Conservation (phyloP, 2,797 vertebrate genomes). For the Pelobates cultripes region DNA sequence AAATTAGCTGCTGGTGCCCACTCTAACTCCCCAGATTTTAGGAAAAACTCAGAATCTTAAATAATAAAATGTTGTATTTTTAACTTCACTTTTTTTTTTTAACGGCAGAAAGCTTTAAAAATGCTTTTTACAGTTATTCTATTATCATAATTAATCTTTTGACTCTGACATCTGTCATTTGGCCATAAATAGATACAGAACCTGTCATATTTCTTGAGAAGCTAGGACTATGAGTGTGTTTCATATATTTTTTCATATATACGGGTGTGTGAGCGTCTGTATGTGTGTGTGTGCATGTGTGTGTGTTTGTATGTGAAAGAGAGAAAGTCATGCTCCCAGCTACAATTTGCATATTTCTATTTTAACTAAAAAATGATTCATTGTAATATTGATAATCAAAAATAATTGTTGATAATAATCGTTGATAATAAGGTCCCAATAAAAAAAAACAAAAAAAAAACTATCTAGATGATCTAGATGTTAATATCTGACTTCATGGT, state of each 20-base stretch:
- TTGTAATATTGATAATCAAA: too few species aligned
- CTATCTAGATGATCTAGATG: too few species aligned
- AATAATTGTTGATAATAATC: too few species aligned
- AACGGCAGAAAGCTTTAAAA: neutral
- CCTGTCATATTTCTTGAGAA: conserved; percentile 14
- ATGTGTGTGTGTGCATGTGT: too few species aligned
- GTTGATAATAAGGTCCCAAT: too few species aligned
- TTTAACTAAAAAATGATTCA: too few species aligned
- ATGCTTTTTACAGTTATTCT: neutral
- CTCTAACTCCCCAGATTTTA: neutral
- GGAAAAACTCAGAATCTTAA: conserved; percentile 6
- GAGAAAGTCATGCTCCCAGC: too few species aligned
- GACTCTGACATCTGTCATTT: conserved; percentile 32
- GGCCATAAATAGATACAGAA: conserved; percentile 24
- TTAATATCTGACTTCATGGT: too few species aligned
- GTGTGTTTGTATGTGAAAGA: too few species aligned
- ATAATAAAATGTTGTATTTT: neutral
- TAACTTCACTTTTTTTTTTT: neutral
- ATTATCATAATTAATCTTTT: conserved; percentile 10
- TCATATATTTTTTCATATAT: neutral
- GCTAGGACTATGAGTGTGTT: neutral
- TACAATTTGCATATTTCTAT: too few species aligned
- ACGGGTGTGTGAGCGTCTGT: neutral
- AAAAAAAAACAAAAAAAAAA: too few species aligned
- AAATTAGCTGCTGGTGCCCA: conserved; percentile 15